Percentiles rank a stretch among this genome's conserved stretches.
Conservation (phyloP, 2,113 vertebrate species). For the Tautogolabrus adspersus region DNA sequence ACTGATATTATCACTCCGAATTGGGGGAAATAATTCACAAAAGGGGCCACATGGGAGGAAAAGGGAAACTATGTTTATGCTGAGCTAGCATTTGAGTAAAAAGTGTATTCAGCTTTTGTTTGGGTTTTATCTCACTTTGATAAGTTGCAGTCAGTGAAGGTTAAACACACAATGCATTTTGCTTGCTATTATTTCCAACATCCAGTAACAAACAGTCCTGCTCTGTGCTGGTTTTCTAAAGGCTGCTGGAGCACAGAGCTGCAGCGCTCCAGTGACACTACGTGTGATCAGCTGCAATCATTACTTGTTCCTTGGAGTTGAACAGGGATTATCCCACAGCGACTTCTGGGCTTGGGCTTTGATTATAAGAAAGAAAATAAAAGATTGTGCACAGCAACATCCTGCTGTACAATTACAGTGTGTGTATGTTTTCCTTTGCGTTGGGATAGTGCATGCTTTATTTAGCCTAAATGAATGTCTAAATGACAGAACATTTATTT, state of each 20-base stretch:
- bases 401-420: conserved; percentile 7
- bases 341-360: conserved; percentile 34
- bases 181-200: conserved; percentile 20
- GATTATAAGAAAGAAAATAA: conserved; percentile 45
- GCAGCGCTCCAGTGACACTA: conserved; percentile 54
- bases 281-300: conserved; percentile 66
- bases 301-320: conserved; percentile 64
- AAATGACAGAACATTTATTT: neutral
- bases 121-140: conserved; percentile 45
- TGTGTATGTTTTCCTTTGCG: neutral
- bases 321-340: conserved; percentile 60
- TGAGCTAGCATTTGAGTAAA: conserved; percentile 57
- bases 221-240: conserved; percentile 54
- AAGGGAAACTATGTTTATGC: conserved; percentile 51
- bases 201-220: conserved; percentile 46
- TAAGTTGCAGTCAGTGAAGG: conserved; percentile 39
- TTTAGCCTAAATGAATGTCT: neutral
- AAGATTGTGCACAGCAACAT: conserved; percentile 19
- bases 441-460: no score
- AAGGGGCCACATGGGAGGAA: conserved; percentile 57
- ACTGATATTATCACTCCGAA: conserved; percentile 91
- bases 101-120: conserved; percentile 48
- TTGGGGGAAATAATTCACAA: conserved; percentile 69
- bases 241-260: conserved; percentile 42
- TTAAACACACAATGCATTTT: conserved; percentile 20